Base-by-base conservation (phyloP, 2,113 vertebrate genomes). In the Hystrix cristata region DNA sequence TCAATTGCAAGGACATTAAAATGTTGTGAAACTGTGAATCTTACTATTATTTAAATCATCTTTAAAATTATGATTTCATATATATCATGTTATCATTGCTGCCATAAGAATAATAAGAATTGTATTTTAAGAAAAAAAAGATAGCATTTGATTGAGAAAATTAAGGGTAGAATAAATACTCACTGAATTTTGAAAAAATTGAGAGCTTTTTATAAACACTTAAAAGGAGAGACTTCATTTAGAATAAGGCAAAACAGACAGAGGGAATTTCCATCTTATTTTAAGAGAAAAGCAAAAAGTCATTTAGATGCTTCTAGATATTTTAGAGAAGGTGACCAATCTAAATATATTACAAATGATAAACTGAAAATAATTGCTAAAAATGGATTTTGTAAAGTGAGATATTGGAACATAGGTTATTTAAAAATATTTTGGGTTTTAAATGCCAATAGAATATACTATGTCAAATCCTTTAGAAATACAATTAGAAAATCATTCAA, bases 131-230 rank as follows among this genome's bases (percentile, higher is more conserved):
- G 31, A 69, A 67, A 34, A 34, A 12, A 53, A 90, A 90, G 76
- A 29, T 29, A 84, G 7, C 1, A 67, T 43, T 74, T 90, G 13
- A 82, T 19, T 80, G 48, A 55, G n/a, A 91, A 62, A 82, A 82
- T 53, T 31, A 78, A 94, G 65, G 12, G 51, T 71, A 10, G 13
- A 76, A 48, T 71, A 76, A 51, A 25, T 43, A 80, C 12, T 27
- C 34, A 16, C 38, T 55, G 15, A 93, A 29, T 23, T 90, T 71
- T 78, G 27, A 80, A 94, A 94, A 95, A 94, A 21, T 34, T 23
- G 12, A 85, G 23, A 82, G n/a, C 1, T 62, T 62, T 89, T 76
- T 29, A 51, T 65, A 90, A 90, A 27, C 38, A 89, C 12, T 38
- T 65, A 65, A 3, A 65, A 88, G 67, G n/a, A 62, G 7, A 74